phyloP scores from a whole-genome alignment of 2,797 vertebrate species.

The Microctenopoma lineatum region DNA sequence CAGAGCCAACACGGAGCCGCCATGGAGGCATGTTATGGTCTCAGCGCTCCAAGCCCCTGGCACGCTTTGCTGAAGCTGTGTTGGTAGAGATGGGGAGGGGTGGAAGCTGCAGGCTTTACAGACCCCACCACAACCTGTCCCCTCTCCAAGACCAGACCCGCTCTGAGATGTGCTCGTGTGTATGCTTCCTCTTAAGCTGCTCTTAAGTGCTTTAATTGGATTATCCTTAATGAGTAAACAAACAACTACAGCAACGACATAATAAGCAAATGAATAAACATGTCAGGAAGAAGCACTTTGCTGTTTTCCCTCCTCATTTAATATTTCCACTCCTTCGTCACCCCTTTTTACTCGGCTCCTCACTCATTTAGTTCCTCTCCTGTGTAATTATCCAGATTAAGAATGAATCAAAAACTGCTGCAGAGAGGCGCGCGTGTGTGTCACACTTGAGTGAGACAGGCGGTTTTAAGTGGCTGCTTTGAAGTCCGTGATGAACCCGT shows the following conservation, averaged over 20 bases:
- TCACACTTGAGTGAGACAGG: conserved; percentile 58
- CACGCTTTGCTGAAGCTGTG: conserved; percentile 59
- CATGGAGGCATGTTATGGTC: conserved; percentile 80
- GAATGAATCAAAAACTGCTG: conserved; percentile 63
- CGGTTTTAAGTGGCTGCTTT: conserved; percentile 73
- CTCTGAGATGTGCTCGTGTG: conserved; percentile 45
- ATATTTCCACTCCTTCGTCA: conserved; percentile 22
- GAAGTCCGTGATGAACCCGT: conserved; percentile 63
- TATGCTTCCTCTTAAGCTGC: conserved; percentile 58
- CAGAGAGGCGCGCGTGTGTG: conserved; percentile 41
- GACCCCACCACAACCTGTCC: conserved; percentile 74
- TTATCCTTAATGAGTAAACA: conserved; percentile 82
- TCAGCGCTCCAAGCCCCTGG: conserved; percentile 74
- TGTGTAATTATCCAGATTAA: conserved; percentile 73
- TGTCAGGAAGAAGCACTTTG: conserved; percentile 61
- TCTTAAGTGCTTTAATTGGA: conserved; percentile 83
- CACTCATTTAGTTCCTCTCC: conserved; percentile 67
- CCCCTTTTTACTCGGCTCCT: conserved; percentile 48
- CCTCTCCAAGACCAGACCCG: conserved; percentile 67
- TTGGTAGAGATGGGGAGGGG: conserved; percentile 66
- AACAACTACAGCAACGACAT: conserved; percentile 76
- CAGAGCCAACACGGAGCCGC: conserved; percentile 66
- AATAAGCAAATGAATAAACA: conserved; percentile 69
- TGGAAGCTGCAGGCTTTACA: conserved; percentile 58
- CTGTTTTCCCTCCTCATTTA: conserved; percentile 11